These are phyloP conservation scores for Neostethus bicornis DNA, from an alignment of 2,797 vertebrate genomes.

Conservation along the genomic window DNA sequence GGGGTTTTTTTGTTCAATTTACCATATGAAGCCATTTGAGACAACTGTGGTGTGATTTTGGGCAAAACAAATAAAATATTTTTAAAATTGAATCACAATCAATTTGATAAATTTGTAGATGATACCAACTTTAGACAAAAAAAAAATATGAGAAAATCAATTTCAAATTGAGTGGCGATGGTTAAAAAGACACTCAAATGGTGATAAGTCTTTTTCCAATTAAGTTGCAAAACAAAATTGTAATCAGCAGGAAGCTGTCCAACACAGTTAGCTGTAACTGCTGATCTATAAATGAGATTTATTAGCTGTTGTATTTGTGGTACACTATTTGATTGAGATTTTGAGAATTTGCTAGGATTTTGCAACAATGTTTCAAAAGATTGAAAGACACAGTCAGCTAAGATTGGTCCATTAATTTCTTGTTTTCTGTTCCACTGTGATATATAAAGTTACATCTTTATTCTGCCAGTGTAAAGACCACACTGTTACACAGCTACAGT, in stretches of 20 bases:
- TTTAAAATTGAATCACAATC: too few relatives aligned
- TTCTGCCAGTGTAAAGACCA: background rate
- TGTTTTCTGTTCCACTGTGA: conserved; percentile 1
- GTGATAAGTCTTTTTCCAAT: background rate
- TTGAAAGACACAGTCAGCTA: too few relatives aligned
- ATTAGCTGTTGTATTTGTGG: too few relatives aligned
- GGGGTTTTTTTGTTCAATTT: too few relatives aligned
- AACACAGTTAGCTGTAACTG: conserved; percentile 2
- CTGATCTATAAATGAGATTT: background rate
- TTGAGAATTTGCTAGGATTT: too few relatives aligned
- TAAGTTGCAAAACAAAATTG: background rate
- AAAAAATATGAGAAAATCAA: conserved; percentile 5
- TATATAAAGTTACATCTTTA: background rate
- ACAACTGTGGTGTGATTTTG: too few relatives aligned
- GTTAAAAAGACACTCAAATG: background rate
- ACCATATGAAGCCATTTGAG: too few relatives aligned
- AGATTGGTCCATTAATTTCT: background rate
- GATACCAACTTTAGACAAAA: background rate
- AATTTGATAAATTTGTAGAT: background rate
- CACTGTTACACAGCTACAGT: background rate
- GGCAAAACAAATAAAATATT: too few relatives aligned
- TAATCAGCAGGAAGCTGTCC: background rate
- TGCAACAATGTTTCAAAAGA: too few relatives aligned
- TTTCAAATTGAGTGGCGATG: background rate
- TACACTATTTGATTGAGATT: too few relatives aligned